Evolutionary conservation across 2,797 vertebrate genomes (phyloP).

Genomic region (Premnoplex brunnescens): DNA sequence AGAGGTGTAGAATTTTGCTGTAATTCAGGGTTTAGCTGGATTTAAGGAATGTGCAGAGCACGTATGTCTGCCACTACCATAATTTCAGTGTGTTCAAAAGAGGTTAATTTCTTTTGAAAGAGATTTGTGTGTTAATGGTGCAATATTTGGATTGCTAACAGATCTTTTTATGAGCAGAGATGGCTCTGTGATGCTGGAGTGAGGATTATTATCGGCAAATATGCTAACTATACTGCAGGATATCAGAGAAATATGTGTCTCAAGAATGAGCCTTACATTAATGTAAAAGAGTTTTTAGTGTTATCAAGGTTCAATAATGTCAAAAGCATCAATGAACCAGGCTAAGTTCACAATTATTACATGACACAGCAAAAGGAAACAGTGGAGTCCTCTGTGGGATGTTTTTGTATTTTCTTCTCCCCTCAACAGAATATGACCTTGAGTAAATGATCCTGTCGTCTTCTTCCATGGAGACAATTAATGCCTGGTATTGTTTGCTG

Average conservation of each 20-base stretch:
- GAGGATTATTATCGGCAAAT: neutral
- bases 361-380: neutral
- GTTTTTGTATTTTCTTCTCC: neutral
- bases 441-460: neutral
- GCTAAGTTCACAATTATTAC: neutral
- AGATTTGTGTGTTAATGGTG: neutral
- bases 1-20: neutral
- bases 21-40: neutral
- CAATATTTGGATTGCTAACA: neutral
- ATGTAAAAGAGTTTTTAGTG: neutral
- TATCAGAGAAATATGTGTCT: neutral
- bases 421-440: neutral
- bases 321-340: neutral
- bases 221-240: neutral
- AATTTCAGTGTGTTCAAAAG: neutral
- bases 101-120: neutral
- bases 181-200: neutral
- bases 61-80: rapidly evolving
- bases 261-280: neutral
- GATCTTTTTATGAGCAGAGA: neutral
- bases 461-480: neutral
- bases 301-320: neutral
- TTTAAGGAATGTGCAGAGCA: neutral
- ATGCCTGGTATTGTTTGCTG: neutral
- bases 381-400: neutral